Base-by-base conservation (phyloP, 2,113 vertebrate species). In the Zeus faber region DNA sequence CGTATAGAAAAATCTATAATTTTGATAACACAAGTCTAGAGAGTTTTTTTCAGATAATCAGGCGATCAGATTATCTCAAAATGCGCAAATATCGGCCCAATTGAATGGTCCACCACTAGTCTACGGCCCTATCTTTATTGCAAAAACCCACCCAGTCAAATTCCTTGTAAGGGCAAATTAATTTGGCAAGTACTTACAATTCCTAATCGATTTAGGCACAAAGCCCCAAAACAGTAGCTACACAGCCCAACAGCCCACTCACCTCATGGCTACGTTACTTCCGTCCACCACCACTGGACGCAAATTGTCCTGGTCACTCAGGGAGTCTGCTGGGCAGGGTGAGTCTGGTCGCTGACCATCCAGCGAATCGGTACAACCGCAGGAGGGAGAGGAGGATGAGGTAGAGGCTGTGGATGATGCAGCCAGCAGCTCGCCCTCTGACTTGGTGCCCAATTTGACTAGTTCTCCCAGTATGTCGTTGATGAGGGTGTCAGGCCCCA, bases 211-310 rank as follows among this genome's bases (percentile, higher is more conserved):
- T n/a, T n/a, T n/a, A n/a, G n/a, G n/a, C n/a, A n/a, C n/a, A n/a
- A n/a, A n/a, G n/a, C n/a, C n/a, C n/a, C n/a, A n/a, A n/a, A n/a
- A n/a, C n/a, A n/a, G n/a, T n/a, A n/a, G n/a, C n/a, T n/a, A n/a
- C n/a, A n/a, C n/a, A n/a, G n/a, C 33, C 27, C 9, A 29, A 9
- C 2, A 14, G 11, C 33, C 47, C 6, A 13, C 91, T 83, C 77
- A 97, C 96, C 96, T 99, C 96, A 98, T 99, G 64, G 96, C 96
- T 59, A 99, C 95, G 16, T 99, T 99, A 72, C 96, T 99, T 72
- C 96, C 96, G 49, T 99, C 96, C 58, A 99, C 90, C 70, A 99
- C 96, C 3, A 98, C 14, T 0, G 95, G 96, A 26, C 93, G 92
- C 79, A 99, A 87, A 82, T 96, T 99, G 87, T 96, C 94, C 64